Conservation (phyloP, 2,797 vertebrate species). For the Brachyrhaphis roseni region DNA sequence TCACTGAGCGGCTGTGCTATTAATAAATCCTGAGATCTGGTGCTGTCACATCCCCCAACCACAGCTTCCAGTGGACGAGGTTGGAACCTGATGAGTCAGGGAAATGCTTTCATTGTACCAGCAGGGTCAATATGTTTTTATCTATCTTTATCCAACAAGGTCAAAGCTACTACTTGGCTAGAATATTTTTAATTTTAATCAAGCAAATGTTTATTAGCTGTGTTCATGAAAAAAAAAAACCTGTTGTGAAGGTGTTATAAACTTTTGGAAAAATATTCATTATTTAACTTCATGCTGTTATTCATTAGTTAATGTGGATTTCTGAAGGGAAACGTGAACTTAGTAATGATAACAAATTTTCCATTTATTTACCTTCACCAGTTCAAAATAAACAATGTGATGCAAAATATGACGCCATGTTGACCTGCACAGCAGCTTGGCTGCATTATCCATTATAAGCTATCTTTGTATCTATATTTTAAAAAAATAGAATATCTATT, state of each 20-base stretch:
- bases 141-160: not conserved
- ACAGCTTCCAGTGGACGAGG: constrained; percentile 35
- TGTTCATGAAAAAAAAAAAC: not conserved
- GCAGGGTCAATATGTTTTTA: constrained; percentile 4
- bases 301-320: not conserved
- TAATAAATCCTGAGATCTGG: constrained; percentile 72
- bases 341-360: not conserved
- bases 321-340: not conserved
- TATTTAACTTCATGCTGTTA: not conserved
- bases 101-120: constrained; percentile 37
- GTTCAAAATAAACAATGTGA: not conserved
- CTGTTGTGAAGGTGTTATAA: not conserved
- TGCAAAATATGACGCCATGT: too few relatives aligned
- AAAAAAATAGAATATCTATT: not conserved
- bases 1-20: constrained; percentile 58
- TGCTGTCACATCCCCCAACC: constrained; percentile 37
- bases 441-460: not conserved
- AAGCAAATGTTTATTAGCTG: not conserved
- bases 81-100: constrained; percentile 75
- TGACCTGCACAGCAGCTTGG: not conserved
- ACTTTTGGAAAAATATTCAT: not conserved
- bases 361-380: not conserved
- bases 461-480: not conserved
- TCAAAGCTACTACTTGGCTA: not conserved
- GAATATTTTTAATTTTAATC: not conserved